Conservation (phyloP, 2,888 invertebrate species). For the Steinernema hermaphroditum region DNA sequence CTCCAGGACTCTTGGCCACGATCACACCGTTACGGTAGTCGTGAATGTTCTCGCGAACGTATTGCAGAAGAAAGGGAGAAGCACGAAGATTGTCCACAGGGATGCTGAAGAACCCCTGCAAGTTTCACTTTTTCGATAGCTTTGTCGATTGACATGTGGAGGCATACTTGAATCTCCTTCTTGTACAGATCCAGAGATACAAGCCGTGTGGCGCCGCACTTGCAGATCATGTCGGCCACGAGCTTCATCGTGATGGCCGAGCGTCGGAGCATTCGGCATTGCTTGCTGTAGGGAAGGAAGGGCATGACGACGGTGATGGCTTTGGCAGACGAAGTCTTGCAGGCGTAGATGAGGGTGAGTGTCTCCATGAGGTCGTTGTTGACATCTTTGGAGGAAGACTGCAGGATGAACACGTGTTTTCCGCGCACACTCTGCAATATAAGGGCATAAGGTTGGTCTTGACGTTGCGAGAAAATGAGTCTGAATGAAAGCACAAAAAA, state of each 20-base stretch:
- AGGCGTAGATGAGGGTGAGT: slow-evolving; percentile 95
- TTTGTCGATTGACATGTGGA: neutral
- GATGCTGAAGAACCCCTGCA: slow-evolving; percentile 96
- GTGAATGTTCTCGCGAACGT: slow-evolving; percentile 75
- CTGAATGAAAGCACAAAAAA: neutral
- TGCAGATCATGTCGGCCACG: slow-evolving; percentile 93
- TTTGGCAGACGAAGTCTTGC: slow-evolving; percentile 94
- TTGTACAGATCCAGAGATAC: slow-evolving; percentile 94
- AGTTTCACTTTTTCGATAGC: slow-evolving; percentile 1
- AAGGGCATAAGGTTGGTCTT: neutral
- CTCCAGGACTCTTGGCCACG: slow-evolving; percentile 93
- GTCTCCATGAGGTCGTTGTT: slow-evolving; percentile 99
- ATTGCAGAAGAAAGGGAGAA: slow-evolving; percentile 88
- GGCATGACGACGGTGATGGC: slow-evolving; percentile 96
- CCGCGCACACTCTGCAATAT: slow-evolving; percentile 84
- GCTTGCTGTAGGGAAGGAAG: slow-evolving; percentile 88
- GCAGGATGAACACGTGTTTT: slow-evolving; percentile 94
- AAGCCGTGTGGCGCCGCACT: slow-evolving; percentile 79
- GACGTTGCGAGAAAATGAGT: no score
- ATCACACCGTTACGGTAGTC: slow-evolving; percentile 97
- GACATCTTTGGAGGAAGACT: slow-evolving; percentile 95
- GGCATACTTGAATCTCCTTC: slow-evolving; percentile 45
- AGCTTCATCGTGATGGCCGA: slow-evolving; percentile 95
- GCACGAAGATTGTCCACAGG: slow-evolving; percentile 96
- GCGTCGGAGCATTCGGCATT: slow-evolving; percentile 93